These are phyloP conservation scores for Natator depressus DNA, from an alignment of 2,113 vertebrate species.

Conservation along the genomic window DNA sequence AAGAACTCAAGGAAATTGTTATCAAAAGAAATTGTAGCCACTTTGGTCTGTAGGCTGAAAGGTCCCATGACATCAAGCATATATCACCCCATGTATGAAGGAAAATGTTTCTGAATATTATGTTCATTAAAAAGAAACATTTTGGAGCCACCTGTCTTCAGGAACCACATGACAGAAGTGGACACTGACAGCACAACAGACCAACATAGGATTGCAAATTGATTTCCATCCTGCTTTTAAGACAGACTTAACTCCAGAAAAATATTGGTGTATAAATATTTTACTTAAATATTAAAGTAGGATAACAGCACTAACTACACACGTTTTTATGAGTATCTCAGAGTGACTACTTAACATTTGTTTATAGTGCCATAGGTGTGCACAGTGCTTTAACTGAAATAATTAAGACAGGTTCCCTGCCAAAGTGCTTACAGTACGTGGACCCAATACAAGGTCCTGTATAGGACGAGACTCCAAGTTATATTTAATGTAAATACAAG, in stretches of 20 bases:
- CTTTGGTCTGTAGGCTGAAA: fast-evolving
- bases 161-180: not conserved
- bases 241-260: not conserved
- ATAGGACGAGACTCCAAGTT: not conserved
- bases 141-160: not conserved
- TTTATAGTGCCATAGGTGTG: fast-evolving
- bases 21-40: not conserved
- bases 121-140: not conserved
- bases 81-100: fast-evolving
- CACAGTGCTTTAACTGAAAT: fast-evolving
- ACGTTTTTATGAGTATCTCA: not conserved
- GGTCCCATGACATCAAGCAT: fast-evolving
- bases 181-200: not conserved
- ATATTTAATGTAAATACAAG: not conserved
- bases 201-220: not conserved
- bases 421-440: not conserved
- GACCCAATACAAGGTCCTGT: fast-evolving
- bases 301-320: not conserved
- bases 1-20: not conserved
- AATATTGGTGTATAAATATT: not conserved
- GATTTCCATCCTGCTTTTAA: not conserved
- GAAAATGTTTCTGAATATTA: not conserved
- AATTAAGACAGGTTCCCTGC: fast-evolving
- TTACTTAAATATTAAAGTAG: not conserved
- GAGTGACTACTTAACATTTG: fast-evolving